Evolutionary conservation across 2,113 vertebrate species (phyloP), one percentile per base, ranked within the genome.

Genomic region (Bos javanicus): DNA sequence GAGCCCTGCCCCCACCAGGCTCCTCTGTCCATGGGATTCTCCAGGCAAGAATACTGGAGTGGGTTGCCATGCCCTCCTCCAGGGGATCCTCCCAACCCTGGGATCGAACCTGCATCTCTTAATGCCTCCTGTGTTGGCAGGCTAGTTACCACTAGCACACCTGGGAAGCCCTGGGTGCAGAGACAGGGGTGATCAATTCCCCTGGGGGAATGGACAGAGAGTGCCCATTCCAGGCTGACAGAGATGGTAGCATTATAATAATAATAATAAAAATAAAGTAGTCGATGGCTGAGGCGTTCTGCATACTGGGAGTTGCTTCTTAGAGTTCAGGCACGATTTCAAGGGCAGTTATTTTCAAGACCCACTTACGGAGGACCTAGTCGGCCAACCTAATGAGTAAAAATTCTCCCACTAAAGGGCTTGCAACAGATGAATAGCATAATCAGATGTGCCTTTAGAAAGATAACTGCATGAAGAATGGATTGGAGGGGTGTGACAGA

Each of bases 401-500:
- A 50, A 15, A 50, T 39, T 93, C 30, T 30, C 60, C 50, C 56
- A 93, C n/a, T 43, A 74, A 54, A 67, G 39, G 30, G 16, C 39
- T 98, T 97, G 59, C 88, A 88, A 88, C 60, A 95, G 59, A 95
- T 28, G 50, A 88, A 46, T 36, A 71, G 10, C 76, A 67, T 83
- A 85, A 95, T 97, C 83, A 96, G 88, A 91, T 83, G 80, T 97
- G 67, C 87, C 87, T 96, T 95, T 94, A 92, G 94, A 92, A 95
- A 28, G 87, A 92, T 54, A 91, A 91, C 93, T 93, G 64, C 2
- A 1, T 86, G 78, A 80, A 97, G 82, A 98, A 97, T 59, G 91
- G 48, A 92, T 71, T 82, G 76, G 78, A 88, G 25, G 56, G 57
- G 43, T 96, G 16, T 83, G 67, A 96, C 46, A 74, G 8, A 82